Base-by-base conservation (phyloP, 2,113 vertebrate species). In the Oreochromis spilurus region DNA sequence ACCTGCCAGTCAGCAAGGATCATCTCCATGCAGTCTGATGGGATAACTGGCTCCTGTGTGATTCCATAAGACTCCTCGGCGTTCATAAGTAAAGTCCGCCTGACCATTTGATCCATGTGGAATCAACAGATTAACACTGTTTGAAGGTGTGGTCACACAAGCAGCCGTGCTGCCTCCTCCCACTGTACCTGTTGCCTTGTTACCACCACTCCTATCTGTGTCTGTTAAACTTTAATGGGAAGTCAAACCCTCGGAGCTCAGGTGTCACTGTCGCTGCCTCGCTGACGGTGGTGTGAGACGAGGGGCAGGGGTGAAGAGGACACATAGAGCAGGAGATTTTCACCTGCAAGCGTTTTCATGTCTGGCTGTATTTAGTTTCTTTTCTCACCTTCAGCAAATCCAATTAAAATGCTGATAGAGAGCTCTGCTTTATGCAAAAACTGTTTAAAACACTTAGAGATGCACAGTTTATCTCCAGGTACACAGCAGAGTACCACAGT, bases 161-260 rank as follows among this genome's bases (percentile, higher is more conserved):
- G 48, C 10, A 14, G 50, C 62, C 11, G 3, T 13, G 36, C 36
- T 67, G 1, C 62, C 62, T 67, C 26, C 43, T 77, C 26, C 29
- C 10, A n/a, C 84, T 79, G 19, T 65, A 38, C 54, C 79, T 24
- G 85, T 29, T 10, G 82, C 26, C 34, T 54, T 6, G 36, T 17
- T 13, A 34, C 70, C 67, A 3, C 85, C 34, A 3, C 60, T 89
- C 67, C 77, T 82, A 13, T 72, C 81, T 43, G 4, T 81, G 85
- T 82, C 78, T 67, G 80, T 95, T 91, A 94, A 95, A 94, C 62
- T 94, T 95, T 95, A 94, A 95, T 94, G 89, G 70, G 85, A 90
- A 92, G 90, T 85, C 89, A 92, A 93, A 86, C 82, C 90, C 88
- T 62, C 60, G 1, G 53, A 16, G 90, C 93, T 95, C 93, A 29